phyloP scores from a whole-genome alignment of 1,140 invertebrate genomes.

The Drosophila willistoni region DNA sequence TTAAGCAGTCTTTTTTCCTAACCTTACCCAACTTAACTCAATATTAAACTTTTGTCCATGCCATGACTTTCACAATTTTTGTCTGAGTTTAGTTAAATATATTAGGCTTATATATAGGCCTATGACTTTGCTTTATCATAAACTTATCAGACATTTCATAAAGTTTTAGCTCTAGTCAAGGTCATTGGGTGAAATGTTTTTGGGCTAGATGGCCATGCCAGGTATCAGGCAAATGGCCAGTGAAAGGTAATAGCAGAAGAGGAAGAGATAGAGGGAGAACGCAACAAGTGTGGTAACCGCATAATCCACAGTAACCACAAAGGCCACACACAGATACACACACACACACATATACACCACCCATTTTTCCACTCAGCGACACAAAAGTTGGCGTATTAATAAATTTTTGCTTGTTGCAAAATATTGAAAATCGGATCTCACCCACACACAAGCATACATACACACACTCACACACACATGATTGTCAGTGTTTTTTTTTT shows the following conservation, averaged over 20 bases:
- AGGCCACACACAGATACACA: conserved; percentile 53
- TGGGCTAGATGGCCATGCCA: neutral
- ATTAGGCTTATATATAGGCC: neutral
- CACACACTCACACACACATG: neutral
- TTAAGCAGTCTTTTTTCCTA: no score
- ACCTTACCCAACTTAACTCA: conserved; percentile 5
- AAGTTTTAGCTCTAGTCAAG: neutral
- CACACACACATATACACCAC: conserved; percentile 2
- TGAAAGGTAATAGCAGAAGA: neutral
- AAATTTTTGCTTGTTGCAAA: conserved; percentile 67
- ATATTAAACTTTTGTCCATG: no score
- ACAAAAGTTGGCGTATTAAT: conserved; percentile 63
- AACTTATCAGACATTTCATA: no score
- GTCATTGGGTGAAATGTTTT: neutral
- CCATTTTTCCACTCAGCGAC: conserved; percentile 5
- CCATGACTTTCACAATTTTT: no score
- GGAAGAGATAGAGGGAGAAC: neutral
- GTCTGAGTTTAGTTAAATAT: no score
- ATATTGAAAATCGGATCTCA: conserved; percentile 78
- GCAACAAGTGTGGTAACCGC: conserved; percentile 76
- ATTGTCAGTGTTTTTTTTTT: conserved; percentile 26
- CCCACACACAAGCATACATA: neutral
- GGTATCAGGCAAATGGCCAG: neutral
- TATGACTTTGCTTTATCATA: no score
- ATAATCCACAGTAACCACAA: conserved; percentile 76